These are phyloP conservation scores for Prochilodus magdalenae DNA, from an alignment of 2,113 vertebrate genomes.

Conservation along the genomic window DNA sequence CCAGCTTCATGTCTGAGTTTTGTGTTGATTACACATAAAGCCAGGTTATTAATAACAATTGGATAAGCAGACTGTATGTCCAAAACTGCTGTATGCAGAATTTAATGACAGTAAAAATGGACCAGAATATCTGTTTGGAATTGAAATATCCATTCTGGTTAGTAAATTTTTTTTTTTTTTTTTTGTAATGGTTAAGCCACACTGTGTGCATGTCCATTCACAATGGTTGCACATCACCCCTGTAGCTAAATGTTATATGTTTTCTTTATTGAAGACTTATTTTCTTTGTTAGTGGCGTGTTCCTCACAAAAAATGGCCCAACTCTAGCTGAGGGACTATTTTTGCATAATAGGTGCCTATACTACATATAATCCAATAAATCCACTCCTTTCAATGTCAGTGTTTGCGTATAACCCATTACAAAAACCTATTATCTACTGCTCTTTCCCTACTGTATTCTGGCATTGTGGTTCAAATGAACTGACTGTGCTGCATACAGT, in stretches of 20 bases:
- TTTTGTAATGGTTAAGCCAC: no score
- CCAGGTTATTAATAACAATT: not conserved
- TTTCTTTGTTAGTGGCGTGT: no score
- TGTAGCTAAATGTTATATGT: no score
- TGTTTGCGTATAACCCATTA: no score
- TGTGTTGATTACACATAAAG: not conserved
- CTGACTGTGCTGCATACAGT: slow-evolving; percentile 1
- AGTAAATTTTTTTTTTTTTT: no score
- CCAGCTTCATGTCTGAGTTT: not conserved
- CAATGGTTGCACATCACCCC: no score
- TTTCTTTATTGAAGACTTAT: no score
- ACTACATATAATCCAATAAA: no score
- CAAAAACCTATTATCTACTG: not conserved
- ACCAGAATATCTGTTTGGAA: not conserved
- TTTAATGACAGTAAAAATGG: not conserved
- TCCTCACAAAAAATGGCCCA: no score
- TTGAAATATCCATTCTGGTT: not conserved
- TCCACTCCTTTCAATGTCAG: not conserved
- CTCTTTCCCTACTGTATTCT: not conserved
- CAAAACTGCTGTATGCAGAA: not conserved
- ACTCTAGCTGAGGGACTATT: no score
- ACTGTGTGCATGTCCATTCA: no score
- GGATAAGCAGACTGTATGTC: not conserved
- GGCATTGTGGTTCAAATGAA: not conserved
- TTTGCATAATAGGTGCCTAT: no score